Evolutionary conservation across 2,888 invertebrate species (phyloP).

Genomic region (Polylopha cassiicola): DNA sequence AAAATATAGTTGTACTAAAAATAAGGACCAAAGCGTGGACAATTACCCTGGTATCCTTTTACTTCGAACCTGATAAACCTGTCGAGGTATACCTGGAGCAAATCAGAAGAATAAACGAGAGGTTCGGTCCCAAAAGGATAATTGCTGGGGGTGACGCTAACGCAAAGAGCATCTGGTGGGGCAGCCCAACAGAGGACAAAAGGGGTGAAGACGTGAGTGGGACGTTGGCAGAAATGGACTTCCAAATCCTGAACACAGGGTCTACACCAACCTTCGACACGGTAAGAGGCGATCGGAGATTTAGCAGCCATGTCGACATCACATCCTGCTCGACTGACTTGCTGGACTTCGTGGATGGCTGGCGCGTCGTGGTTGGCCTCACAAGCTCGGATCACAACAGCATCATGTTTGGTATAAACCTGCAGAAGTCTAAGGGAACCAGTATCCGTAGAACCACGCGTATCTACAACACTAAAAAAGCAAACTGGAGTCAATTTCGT

Average conservation of each 20-base stretch:
- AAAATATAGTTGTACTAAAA: neutral
- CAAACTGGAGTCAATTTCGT: slow-evolving; percentile 11
- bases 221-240: slow-evolving; percentile 8
- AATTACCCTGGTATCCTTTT: slow-evolving; percentile 1
- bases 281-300: neutral
- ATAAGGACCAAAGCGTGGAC: neutral
- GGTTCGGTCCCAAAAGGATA: neutral
- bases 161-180: slow-evolving; percentile 25
- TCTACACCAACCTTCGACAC: slow-evolving; percentile 4
- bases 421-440: neutral
- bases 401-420: neutral
- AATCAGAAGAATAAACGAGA: neutral
- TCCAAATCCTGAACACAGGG: too few species aligned
- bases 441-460: neutral
- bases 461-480: slow-evolving; percentile 10
- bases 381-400: slow-evolving; percentile 16
- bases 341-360: neutral
- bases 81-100: slow-evolving; percentile 19
- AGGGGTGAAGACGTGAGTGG: too few species aligned
- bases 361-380: neutral
- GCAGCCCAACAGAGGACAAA: too few species aligned
- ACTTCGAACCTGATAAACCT: slow-evolving; percentile 8
- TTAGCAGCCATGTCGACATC: slow-evolving; percentile 12
- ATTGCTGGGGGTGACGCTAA: slow-evolving; percentile 21
- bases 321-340: slow-evolving; percentile 11